Conservation (phyloP, 2,888 invertebrate genomes). For the Vandiemenella viatica region DNA sequence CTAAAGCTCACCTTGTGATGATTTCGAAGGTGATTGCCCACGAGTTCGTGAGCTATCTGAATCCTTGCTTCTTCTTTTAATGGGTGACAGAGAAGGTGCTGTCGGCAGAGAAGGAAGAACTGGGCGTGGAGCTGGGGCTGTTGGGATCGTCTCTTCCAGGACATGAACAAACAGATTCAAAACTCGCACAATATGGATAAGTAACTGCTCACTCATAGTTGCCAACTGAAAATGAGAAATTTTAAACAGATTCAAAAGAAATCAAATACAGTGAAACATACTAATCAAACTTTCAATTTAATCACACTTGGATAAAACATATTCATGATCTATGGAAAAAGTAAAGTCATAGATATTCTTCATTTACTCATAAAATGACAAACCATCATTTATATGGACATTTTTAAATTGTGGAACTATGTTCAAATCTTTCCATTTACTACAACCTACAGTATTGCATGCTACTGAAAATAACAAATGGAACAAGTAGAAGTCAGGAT, state of each 20-base stretch:
- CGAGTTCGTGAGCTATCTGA: slow-evolving; percentile 2
- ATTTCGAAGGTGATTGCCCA: slow-evolving; percentile 13
- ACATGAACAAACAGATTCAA: slow-evolving; percentile 61
- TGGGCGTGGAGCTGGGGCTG: slow-evolving; percentile 36
- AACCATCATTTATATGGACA: no score
- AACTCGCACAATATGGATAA: slow-evolving; percentile 51
- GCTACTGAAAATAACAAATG: no score
- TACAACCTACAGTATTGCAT: no score
- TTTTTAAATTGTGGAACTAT: no score
- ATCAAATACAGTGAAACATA: not conserved
- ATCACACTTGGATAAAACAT: no score
- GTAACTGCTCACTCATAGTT: slow-evolving; percentile 43
- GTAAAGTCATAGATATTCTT: no score
- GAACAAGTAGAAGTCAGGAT: no score
- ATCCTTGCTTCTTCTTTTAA: slow-evolving; percentile 13
- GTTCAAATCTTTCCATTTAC: no score
- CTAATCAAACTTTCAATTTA: no score
- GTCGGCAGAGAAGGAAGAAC: slow-evolving; percentile 25
- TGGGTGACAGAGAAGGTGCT: slow-evolving; percentile 15
- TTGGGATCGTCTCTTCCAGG: slow-evolving; percentile 50
- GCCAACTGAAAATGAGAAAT: slow-evolving; percentile 27
- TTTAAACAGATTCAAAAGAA: not conserved
- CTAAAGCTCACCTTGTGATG: slow-evolving; percentile 7
- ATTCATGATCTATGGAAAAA: no score
- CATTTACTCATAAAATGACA: no score